Evolutionary conservation across 1,140 invertebrate genomes (phyloP), one percentile per base, ranked within the genome.

Genomic region (Potamilus streckersoni): DNA sequence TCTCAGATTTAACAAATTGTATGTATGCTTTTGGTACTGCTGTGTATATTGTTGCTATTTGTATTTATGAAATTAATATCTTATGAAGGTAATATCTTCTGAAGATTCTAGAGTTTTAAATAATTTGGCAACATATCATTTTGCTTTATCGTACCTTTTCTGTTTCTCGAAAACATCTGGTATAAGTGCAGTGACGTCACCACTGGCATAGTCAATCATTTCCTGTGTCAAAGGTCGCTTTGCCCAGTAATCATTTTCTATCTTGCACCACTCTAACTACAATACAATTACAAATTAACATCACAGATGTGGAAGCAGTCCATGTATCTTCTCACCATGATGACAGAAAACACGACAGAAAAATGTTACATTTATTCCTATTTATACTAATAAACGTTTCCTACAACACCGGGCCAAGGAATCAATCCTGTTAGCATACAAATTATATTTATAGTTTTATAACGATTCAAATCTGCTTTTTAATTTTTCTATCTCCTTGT

Each of bases 171-270:
- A 97, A 27, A 98, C 92, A 76, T 95, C 93, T 58, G 96, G 96
- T 16, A 97, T 93, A 60, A 98, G 91, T 62, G 94, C 94, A 15
- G 96, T 90, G 17, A 98, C 95, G 91, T 98, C 96, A 63, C 94
- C 95, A 3, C 95, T 94, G 15, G 96, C 95, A 89, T 97, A 97
- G 56, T 95, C 92, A 59, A 97, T 93, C 96, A 98, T 98, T 85
- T 98, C 96, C 66, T 95, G 92, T 20, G 94, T 94, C 16, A 98
- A 89, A 6, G 97, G 97, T 76, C 97, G 90, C 16, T 95, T 92
- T 13, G 95, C 94, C 97, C 97, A 98, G 90, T 96, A 98, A 74
- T 95, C 93, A 87, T 95, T 95, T 90, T 97, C 96, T 80, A 94
- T 92, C 61, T 97, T 97, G 20, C 95, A 93, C 89, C 94, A 94